These are phyloP conservation scores for Synanceia verrucosa DNA, from an alignment of 2,797 vertebrate genomes.

Conservation along the genomic window DNA sequence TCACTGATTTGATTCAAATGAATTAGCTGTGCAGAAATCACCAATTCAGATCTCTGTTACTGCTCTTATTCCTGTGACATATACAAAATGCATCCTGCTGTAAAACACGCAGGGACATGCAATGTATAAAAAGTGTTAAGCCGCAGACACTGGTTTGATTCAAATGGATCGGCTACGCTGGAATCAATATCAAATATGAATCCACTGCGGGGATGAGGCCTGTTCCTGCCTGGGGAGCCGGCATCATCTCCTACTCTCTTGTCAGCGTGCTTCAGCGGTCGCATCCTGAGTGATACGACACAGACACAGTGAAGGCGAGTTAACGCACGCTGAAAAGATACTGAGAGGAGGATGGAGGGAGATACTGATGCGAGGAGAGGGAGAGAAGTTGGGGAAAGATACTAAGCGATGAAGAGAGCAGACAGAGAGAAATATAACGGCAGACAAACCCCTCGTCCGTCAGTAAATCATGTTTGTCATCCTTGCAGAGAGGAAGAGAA, in stretches of 20 bases:
- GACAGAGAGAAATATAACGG: constrained; percentile 37
- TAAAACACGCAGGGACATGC: not conserved
- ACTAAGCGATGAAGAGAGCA: constrained; percentile 38
- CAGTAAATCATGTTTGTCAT: constrained; percentile 59
- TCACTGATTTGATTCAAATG: not conserved
- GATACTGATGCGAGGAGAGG: constrained; percentile 47
- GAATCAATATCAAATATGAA: constrained; percentile 56
- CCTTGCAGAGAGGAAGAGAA: constrained; percentile 13
- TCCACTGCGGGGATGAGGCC: constrained; percentile 40
- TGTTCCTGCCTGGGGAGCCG: constrained; percentile 49
- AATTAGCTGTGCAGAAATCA: not conserved
- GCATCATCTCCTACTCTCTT: constrained; percentile 49
- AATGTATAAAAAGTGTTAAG: constrained; percentile 9
- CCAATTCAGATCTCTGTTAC: not conserved
- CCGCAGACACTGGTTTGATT: constrained; percentile 24
- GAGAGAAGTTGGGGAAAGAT: constrained; percentile 34
- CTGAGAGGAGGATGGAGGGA: constrained; percentile 17
- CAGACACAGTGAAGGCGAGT: constrained; percentile 44
- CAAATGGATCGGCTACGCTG: constrained; percentile 20
- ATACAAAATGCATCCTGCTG: constrained; percentile 2
- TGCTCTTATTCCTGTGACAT: not conserved
- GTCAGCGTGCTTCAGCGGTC: constrained; percentile 56
- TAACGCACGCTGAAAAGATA: constrained; percentile 43
- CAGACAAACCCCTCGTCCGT: constrained; percentile 51
- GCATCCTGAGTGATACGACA: constrained; percentile 54